Conservation (phyloP, 2,113 vertebrate species). For the Formicarius rufipectus region DNA sequence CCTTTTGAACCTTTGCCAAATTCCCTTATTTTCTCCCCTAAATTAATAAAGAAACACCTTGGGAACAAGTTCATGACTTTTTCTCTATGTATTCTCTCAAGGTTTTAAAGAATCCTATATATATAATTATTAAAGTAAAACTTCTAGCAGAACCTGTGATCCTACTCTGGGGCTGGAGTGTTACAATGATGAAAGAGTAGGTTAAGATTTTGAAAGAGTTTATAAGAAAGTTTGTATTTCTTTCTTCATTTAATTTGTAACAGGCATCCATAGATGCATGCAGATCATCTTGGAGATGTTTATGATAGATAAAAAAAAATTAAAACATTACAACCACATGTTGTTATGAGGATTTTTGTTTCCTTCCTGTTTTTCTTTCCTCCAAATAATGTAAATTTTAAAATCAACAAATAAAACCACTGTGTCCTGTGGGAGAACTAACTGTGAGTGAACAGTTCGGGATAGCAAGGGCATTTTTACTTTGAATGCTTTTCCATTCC, state of each 20-base stretch:
- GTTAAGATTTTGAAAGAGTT: neutral
- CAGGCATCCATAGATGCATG: neutral
- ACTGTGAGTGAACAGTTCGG: neutral
- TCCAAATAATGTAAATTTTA: neutral
- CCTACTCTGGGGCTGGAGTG: too few relatives aligned
- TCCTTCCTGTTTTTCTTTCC: neutral
- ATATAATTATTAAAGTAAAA: too few relatives aligned
- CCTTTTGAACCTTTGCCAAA: too few relatives aligned
- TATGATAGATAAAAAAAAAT: neutral
- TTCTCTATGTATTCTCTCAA: too few relatives aligned
- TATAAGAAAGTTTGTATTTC: neutral
- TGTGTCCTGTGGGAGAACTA: neutral
- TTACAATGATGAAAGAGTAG: neutral
- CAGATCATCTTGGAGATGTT: neutral
- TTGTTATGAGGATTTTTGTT: neutral
- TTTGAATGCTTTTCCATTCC: constrained; percentile 7
- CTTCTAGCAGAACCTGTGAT: too few relatives aligned
- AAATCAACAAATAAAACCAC: neutral
- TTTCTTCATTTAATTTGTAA: neutral
- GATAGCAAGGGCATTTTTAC: neutral
- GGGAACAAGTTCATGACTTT: too few relatives aligned
- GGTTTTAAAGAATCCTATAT: too few relatives aligned
- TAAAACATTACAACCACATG: neutral
- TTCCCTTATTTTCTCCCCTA: too few relatives aligned
- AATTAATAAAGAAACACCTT: too few relatives aligned